These are phyloP conservation scores for Oligia latruncula DNA, from an alignment of 2,888 invertebrate genomes.

Conservation along the genomic window DNA sequence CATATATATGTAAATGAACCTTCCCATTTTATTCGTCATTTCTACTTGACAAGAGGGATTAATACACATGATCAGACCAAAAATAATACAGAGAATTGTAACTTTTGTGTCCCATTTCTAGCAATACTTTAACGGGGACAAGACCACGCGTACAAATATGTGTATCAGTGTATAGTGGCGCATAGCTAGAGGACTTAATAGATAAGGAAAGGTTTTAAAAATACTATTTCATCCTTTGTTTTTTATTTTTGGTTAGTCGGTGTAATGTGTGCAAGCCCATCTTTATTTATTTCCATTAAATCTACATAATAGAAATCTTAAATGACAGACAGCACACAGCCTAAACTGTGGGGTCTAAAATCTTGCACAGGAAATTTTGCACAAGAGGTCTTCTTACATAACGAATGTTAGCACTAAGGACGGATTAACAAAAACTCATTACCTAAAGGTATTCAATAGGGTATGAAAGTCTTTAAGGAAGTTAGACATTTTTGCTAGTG, in stretches of 20 bases:
- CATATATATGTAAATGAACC: slow-evolving; percentile 31
- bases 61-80: not conserved
- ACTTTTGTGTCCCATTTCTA: not conserved
- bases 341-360: not conserved
- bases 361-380: not conserved
- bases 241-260: not conserved
- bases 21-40: slow-evolving; percentile 10
- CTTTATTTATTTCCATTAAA: not conserved
- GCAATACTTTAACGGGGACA: not conserved
- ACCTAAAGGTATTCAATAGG: not conserved
- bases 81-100: slow-evolving; percentile 1
- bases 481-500: not conserved
- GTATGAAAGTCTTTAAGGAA: not conserved
- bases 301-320: not conserved
- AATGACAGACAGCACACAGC: not conserved
- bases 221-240: not conserved
- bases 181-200: not conserved
- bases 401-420: not conserved
- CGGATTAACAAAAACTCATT: not conserved
- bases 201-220: not conserved
- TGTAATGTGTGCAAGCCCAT: not conserved
- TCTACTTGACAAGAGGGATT: slow-evolving; percentile 11
- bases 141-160: not conserved
- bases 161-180: not conserved
- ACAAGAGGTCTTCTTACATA: not conserved